A percentile compares a stretch with the other conserved stretches of the same genome.
Evolutionary conservation across 30 jellyfish, hydroid and myxozoan genomes (phyloP).

Genomic region (Cassiopea andromeda): DNA sequence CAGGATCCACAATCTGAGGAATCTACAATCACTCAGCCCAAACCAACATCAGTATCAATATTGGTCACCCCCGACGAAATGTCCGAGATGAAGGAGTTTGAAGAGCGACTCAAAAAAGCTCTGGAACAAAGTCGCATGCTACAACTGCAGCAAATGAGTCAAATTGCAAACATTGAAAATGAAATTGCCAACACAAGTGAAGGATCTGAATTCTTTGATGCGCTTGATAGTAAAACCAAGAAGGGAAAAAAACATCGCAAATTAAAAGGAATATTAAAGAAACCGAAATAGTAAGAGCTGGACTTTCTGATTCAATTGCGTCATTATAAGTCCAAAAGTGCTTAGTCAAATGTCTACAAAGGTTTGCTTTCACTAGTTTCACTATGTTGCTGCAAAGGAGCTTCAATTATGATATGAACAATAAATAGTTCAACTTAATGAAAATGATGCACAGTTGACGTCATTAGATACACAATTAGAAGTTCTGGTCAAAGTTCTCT

Average conservation of each 20-base stretch:
- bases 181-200: constrained; percentile 43
- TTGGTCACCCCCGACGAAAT: constrained; percentile 91
- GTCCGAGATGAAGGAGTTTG: constrained; percentile 84
- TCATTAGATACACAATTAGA: too few species aligned
- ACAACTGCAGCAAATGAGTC: constrained; percentile 85
- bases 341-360: too few species aligned
- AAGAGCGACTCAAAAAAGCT: constrained; percentile 85
- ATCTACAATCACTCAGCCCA: not conserved
- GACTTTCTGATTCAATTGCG: too few species aligned
- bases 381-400: too few species aligned
- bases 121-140: constrained; percentile 89
- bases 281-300: constrained; percentile 87
- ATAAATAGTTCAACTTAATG: too few species aligned
- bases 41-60: constrained; percentile 50
- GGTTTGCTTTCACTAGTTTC: too few species aligned
- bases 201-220: constrained; percentile 60
- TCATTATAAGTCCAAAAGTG: too few species aligned
- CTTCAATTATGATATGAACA: too few species aligned
- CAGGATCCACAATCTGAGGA: not conserved
- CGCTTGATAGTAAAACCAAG: constrained; percentile 42
- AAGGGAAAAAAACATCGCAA: constrained; percentile 65
- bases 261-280: constrained; percentile 93
- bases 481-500: too few species aligned
- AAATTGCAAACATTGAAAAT: constrained; percentile 70
- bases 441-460: too few species aligned